Base-by-base conservation (phyloP, 1,140 invertebrate genomes). In the Mylabris phalerata region DNA sequence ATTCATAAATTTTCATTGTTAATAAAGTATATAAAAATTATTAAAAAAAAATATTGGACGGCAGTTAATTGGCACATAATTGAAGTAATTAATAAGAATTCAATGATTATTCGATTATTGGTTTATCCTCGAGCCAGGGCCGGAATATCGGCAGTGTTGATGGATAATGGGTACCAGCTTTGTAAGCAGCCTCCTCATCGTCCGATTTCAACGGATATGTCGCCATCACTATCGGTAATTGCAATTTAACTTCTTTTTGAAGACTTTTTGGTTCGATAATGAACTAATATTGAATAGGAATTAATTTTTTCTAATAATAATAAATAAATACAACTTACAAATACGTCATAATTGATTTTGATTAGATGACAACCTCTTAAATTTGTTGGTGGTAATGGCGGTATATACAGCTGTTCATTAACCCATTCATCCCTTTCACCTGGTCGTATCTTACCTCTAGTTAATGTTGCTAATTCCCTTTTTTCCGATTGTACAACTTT, bases 331-430 rank as follows among this genome's bases (percentile, higher is more conserved):
- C 7, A 56, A 88, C 90, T 90, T 78, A 96, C 93, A 76, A 91
- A 93, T 47, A 98, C 89, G 74, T 95, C 91, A 73, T 98, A 98
- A 65, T 93, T 85, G 60, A 98, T 92, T 71, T 90, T 86, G 66
- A 98, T 97, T 57, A 98, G 83, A 75, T 94, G 90, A 73, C 94
- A 98, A 41, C 93, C 94, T 60, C 93, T 80, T n/a, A 98, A 78
- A 79, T 95, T 94, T 19, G 94, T 97, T 9, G 95, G 95, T 46
- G 94, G 94, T 61, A 98, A 76, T 13, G 95, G 92, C 55, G 95
- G 94, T 55, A 98, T 91, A 72, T 93, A 93, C 48, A 97, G 82
- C 72, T 92, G 86, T 75, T 95, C 92, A 70, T 89, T 90, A 44
- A 86, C 82, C 92, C 92, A 97, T 73, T 90, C 85, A 70, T 93